Percentiles rank a stretch among this genome's conserved stretches.
These are phyloP conservation scores for Prochilodus magdalenae DNA, from an alignment of 2,113 vertebrate species.

Conservation along the genomic window DNA sequence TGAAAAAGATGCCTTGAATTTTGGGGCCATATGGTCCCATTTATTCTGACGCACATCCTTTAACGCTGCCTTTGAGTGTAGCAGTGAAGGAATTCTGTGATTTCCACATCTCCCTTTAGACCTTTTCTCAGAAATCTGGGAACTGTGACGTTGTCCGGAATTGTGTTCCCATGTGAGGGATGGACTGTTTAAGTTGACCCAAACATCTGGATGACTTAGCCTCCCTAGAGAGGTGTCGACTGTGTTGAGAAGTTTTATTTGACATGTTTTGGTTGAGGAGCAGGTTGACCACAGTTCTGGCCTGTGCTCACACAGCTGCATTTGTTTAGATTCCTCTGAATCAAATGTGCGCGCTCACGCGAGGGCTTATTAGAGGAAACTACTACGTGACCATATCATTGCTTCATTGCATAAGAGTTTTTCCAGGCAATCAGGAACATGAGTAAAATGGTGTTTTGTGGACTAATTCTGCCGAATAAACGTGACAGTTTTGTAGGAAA, in stretches of 20 bases:
- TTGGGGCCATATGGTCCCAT: slow-evolving; percentile 63
- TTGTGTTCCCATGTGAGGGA: slow-evolving; percentile 25
- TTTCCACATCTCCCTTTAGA: slow-evolving; percentile 8
- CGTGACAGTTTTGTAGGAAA: neutral
- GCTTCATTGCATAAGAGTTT: neutral
- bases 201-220: slow-evolving; percentile 47
- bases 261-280: slow-evolving; percentile 21
- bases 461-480: neutral
- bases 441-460: neutral
- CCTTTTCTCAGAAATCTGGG: neutral
- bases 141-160: neutral
- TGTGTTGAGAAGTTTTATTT: slow-evolving; percentile 36
- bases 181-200: slow-evolving; percentile 44
- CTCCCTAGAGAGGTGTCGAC: neutral
- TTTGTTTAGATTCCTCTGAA: slow-evolving; percentile 17
- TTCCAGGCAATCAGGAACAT: neutral
- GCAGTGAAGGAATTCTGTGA: neutral
- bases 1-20: slow-evolving; percentile 51
- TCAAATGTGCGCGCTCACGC: slow-evolving; percentile 1
- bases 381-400: neutral
- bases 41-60: slow-evolving; percentile 49
- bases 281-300: slow-evolving; percentile 34
- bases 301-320: slow-evolving; percentile 42
- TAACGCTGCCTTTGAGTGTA: neutral
- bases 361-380: neutral